phyloP scores from a whole-genome alignment of 2,797 vertebrate genomes.

The Spinus olivaceus region DNA sequence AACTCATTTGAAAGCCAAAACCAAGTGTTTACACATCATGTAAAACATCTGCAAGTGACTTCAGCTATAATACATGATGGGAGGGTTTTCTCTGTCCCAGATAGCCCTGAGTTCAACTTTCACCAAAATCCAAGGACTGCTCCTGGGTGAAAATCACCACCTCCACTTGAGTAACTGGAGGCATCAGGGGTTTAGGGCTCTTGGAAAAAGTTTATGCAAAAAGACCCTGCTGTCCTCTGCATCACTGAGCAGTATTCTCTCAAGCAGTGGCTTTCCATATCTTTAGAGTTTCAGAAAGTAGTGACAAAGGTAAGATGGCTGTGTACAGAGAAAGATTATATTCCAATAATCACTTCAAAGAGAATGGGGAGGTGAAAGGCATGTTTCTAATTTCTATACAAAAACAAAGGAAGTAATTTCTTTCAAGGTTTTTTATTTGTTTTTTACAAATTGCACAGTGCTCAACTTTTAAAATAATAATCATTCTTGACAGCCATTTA shows the following conservation, averaged over 20 bases:
- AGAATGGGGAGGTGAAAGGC: background rate
- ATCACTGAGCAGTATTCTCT: background rate
- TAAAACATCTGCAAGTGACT: constrained; percentile 27
- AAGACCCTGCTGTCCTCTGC: background rate
- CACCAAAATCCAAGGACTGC: background rate
- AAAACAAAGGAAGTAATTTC: constrained; percentile 73
- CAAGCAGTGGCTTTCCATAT: background rate
- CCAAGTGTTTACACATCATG: background rate
- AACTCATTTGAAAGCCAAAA: constrained; percentile 4
- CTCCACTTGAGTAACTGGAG: background rate
- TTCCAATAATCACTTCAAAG: constrained; percentile 65
- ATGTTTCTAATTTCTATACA: constrained; percentile 62
- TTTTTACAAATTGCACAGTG: constrained; percentile 69
- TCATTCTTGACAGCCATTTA: constrained; percentile 76
- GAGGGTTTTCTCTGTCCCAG: background rate
- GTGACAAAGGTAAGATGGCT: constrained; percentile 38
- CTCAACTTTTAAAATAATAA: constrained; percentile 77
- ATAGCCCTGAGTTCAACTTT: background rate
- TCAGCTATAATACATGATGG: background rate
- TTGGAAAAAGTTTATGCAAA: background rate
- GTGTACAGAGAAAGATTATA: constrained; percentile 27
- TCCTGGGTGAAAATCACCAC: background rate
- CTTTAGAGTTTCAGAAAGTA: constrained; percentile 18
- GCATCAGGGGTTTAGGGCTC: background rate
- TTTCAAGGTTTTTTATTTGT: constrained; percentile 69